phyloP scores from a whole-genome alignment of 64 coral and sea anemone species.

The Stylophora pistillata region DNA sequence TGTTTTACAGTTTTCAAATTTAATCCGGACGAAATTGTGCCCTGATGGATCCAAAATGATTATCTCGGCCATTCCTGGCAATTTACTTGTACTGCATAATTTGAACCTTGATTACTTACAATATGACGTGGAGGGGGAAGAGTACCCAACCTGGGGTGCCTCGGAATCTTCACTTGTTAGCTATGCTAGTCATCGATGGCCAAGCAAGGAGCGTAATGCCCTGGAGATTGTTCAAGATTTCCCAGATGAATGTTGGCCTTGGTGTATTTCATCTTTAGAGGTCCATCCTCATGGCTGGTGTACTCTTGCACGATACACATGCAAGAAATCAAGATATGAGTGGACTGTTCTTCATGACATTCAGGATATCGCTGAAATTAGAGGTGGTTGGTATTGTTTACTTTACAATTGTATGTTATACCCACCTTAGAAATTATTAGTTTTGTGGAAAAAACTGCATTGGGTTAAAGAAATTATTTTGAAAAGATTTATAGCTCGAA shows the following conservation, averaged over 20 bases:
- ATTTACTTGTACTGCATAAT: conserved; percentile 73
- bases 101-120: conserved; percentile 71
- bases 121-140: conserved; percentile 22
- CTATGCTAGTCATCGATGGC: conserved; percentile 20
- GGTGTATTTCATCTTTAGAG: conserved; percentile 87
- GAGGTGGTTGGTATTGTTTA: neutral
- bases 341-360: conserved; percentile 96
- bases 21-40: conserved; percentile 91
- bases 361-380: conserved; percentile 27
- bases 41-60: conserved; percentile 80
- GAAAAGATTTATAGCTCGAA: no score
- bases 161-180: conserved; percentile 3
- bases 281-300: conserved; percentile 90
- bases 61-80: conserved; percentile 67
- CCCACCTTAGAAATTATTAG: no score
- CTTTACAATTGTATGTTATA: neutral
- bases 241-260: conserved; percentile 63
- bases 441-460: no score
- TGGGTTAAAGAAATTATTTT: no score
- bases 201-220: conserved; percentile 57
- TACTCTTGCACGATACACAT: conserved; percentile 71
- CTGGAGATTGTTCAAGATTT: conserved; percentile 88
- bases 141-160: conserved; percentile 8
- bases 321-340: conserved; percentile 60
- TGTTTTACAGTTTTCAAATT: conserved; percentile 50